Base-by-base conservation (phyloP, 2,888 invertebrate genomes). In the Adela reaumurella region DNA sequence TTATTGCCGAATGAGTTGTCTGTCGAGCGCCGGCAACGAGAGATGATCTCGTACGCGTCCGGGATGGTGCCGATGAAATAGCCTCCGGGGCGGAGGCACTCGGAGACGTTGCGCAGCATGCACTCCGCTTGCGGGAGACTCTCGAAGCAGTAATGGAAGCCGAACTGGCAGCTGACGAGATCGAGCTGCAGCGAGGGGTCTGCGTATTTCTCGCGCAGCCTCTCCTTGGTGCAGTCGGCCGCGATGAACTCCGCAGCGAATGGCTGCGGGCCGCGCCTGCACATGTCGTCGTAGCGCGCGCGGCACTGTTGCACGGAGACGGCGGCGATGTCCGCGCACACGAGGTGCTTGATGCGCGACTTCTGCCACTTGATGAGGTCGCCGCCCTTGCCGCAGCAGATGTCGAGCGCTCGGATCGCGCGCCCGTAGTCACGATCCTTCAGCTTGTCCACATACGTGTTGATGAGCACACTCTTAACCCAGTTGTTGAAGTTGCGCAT, bases 401-500 rank as follows among this genome's bases (percentile, higher is more conserved):
- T 87, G 67, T 99, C 99, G 48, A 97, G 74, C 0, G 95, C 92
- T 51, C 83, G 81, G 24, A 92, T 58, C 1, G 85, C 81, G 48
- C 83, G 81, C n/a, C 88, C 87, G 54, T 85, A 81, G 53, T 83
- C 83, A 59, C 84, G 87, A 55, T 83, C 81, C 60, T 83, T 86
- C 45, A 86, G 81, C 67, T 84, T 87, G 54, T 76, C 84, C 59
- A 85, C 74, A 69, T 89, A 88, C 72, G 90, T 86, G 83, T 92
- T 88, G 59, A 99, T 97, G 1, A 97, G 80, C 80, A 94, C 92
- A 68, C 94, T 93, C 77, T 99, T 99, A 14, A 97, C 88, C 98
- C 98, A 99, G 69, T 99, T 99, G 69, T 99, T 99, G 65, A 98
- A 97, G 72, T 97, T 99, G 56, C 99, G 83, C 79, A 99, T 83